Evolutionary conservation across 2,113 vertebrate genomes (phyloP).

Genomic region (Ariopsis seemanni): DNA sequence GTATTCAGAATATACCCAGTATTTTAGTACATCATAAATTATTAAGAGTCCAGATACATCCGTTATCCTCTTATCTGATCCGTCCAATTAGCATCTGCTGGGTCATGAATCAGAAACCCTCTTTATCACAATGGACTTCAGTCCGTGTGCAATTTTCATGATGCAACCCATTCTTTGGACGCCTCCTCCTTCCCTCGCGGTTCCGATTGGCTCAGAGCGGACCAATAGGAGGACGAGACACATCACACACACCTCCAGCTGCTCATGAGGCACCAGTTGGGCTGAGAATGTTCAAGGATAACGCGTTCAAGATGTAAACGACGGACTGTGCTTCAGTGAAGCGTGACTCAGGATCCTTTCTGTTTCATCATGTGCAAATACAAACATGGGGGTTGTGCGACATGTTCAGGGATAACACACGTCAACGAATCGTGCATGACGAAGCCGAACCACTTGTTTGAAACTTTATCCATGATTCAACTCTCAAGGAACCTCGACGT

Average conservation of each 20-base stretch:
- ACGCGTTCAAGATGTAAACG: constrained; percentile 11
- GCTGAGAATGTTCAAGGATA: constrained; percentile 3
- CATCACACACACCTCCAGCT: constrained; percentile 32
- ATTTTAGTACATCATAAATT: not conserved
- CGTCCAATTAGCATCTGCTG: constrained; percentile 35
- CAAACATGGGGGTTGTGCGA: not conserved
- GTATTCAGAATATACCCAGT: not conserved
- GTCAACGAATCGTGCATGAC: not conserved
- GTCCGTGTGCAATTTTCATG: constrained; percentile 29
- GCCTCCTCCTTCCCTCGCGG: not conserved
- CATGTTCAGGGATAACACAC: not conserved
- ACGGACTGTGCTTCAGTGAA: no score
- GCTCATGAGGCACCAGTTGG: no score
- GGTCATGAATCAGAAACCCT: not conserved
- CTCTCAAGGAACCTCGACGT: not conserved
- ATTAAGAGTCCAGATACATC: not conserved
- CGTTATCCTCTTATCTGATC: not conserved
- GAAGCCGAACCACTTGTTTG: not conserved
- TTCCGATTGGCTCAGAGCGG: constrained; percentile 53
- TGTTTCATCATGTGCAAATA: not conserved
- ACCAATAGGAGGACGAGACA: constrained; percentile 60
- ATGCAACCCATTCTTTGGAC: constrained; percentile 31
- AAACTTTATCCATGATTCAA: not conserved
- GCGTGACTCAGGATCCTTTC: not conserved
- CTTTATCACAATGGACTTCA: constrained; percentile 69